phyloP scores from a whole-genome alignment of 2,888 invertebrate genomes.

The Melolontha melolontha region DNA sequence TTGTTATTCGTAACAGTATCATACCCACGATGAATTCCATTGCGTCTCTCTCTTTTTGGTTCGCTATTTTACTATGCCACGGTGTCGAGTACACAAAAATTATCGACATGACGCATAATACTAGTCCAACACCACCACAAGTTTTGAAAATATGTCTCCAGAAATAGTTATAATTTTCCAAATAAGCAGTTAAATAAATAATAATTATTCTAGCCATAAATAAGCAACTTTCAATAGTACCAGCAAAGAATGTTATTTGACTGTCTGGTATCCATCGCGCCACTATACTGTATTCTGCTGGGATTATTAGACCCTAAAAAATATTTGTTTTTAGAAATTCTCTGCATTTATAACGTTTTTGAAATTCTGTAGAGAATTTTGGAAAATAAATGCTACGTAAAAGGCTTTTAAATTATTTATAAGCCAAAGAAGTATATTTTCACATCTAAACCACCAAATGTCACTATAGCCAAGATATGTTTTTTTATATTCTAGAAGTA shows the following conservation, averaged over 20 bases:
- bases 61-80: slow-evolving; percentile 3
- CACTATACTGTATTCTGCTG: background rate
- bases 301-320: slow-evolving; percentile 6
- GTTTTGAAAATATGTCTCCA: background rate
- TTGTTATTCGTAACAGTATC: background rate
- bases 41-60: background rate
- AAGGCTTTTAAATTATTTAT: no score
- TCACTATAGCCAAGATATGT: no score
- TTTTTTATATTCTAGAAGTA: no score
- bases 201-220: background rate
- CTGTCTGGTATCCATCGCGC: slow-evolving; percentile 16
- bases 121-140: background rate
- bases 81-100: slow-evolving; percentile 8
- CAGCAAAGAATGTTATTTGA: slow-evolving; percentile 1
- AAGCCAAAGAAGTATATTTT: no score
- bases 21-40: slow-evolving; percentile 19
- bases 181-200: background rate
- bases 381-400: no score
- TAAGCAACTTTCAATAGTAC: background rate
- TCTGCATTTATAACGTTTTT: no score
- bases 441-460: no score
- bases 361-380: no score
- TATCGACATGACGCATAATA: background rate
- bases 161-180: background rate
- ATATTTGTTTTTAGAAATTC: no score